Conservation (phyloP, 1,140 invertebrate species). For the Hyles vespertilio region DNA sequence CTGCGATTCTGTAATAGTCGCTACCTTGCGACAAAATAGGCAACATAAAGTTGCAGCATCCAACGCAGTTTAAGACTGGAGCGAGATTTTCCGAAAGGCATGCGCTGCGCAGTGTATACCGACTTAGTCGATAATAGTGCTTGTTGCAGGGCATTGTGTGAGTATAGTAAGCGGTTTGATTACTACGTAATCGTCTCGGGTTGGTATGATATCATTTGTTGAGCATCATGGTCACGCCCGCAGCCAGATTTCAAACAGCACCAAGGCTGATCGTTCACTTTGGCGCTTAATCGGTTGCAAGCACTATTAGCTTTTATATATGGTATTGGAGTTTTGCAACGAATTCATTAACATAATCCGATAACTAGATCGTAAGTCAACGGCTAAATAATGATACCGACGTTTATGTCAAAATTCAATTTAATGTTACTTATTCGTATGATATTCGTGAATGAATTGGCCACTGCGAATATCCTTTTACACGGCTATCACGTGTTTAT, state of each 20-base stretch:
- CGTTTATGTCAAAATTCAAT: too few relatives aligned
- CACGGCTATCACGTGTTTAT: too few relatives aligned
- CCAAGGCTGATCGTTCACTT: slow-evolving; percentile 38
- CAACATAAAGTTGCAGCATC: slow-evolving; percentile 6
- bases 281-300: slow-evolving; percentile 14
- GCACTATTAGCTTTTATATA: slow-evolving; percentile 1
- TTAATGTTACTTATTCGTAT: too few relatives aligned
- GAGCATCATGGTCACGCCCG: slow-evolving; percentile 46
- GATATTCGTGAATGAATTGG: too few relatives aligned
- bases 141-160: slow-evolving; percentile 6
- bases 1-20: slow-evolving; percentile 43
- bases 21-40: slow-evolving; percentile 12
- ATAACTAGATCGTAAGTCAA: too few relatives aligned
- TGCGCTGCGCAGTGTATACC: slow-evolving; percentile 27
- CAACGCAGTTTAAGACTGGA: slow-evolving; percentile 24
- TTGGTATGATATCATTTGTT: slow-evolving; percentile 63
- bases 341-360: too few relatives aligned
- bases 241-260: slow-evolving; percentile 35
- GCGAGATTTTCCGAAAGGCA: background rate
- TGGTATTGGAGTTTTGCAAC: too few relatives aligned
- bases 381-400: too few relatives aligned
- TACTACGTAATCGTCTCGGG: slow-evolving; percentile 57
- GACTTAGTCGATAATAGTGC: slow-evolving; percentile 1
- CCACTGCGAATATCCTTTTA: too few relatives aligned
- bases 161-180: slow-evolving; percentile 40